phyloP scores from a whole-genome alignment of 2,113 vertebrate genomes.

The Mustelus asterias region DNA sequence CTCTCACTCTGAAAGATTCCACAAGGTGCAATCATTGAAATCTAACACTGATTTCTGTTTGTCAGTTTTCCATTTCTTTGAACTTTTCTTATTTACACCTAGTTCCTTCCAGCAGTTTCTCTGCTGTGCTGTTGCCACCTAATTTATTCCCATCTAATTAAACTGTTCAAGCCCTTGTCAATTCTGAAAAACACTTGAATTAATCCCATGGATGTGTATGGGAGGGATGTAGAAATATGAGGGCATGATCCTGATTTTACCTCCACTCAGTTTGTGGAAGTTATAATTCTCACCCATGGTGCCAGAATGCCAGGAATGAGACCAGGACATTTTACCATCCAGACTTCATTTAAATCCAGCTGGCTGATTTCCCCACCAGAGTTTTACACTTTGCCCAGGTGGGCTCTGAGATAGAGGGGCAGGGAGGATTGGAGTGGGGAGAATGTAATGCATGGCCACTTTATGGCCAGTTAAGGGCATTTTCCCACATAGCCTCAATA shows the following conservation, averaged over 20 bases:
- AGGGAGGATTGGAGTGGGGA: too few species aligned
- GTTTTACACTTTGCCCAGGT: too few species aligned
- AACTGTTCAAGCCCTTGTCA: neutral
- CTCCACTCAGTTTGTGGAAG: too few species aligned
- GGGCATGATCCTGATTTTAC: neutral
- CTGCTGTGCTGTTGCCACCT: neutral
- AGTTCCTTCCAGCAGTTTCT: neutral
- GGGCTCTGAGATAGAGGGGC: too few species aligned
- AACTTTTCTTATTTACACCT: neutral
- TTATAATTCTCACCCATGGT: too few species aligned
- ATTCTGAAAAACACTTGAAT: neutral
- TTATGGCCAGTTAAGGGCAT: too few species aligned
- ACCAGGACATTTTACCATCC: neutral
- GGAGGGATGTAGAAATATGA: neutral
- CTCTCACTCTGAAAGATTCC: neutral
- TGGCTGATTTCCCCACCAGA: neutral
- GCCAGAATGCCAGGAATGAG: neutral
- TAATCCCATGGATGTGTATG: neutral
- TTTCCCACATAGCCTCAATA: too few species aligned
- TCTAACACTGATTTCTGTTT: neutral
- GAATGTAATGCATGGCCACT: too few species aligned
- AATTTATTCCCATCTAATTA: neutral
- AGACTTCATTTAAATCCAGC: neutral
- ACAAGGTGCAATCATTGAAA: neutral
- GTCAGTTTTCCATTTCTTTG: neutral